Evolutionary conservation across 2,113 vertebrate species (phyloP).

Genomic region (Glaucomys volans): DNA sequence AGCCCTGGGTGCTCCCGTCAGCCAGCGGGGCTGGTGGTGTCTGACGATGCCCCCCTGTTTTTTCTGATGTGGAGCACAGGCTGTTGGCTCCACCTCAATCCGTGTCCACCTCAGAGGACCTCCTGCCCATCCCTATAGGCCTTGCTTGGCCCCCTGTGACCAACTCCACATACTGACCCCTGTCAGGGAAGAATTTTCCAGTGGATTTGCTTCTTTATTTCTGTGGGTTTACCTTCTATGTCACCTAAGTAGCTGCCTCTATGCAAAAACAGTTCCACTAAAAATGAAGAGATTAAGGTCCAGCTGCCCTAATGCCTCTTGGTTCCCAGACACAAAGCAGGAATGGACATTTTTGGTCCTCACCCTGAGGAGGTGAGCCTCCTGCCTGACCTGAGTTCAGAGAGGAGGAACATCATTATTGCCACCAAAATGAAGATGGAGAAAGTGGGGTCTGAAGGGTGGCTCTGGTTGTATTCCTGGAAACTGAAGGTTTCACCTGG

Average conservation of each 20-base stretch:
- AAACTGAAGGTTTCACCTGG: not conserved
- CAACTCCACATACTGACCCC: not conserved
- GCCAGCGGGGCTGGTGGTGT: not conserved
- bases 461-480: not conserved
- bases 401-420: slow-evolving; percentile 19
- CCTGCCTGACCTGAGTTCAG: not conserved
- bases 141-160: not conserved
- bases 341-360: not conserved
- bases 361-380: not conserved
- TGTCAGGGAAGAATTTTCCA: not conserved
- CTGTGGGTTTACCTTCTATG: not conserved
- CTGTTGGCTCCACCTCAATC: not conserved
- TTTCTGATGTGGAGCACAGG: not conserved
- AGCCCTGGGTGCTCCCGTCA: not conserved
- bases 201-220: not conserved
- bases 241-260: not conserved
- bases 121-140: not conserved
- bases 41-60: not conserved
- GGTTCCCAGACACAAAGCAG: not conserved
- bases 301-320: not conserved
- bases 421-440: not conserved
- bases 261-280: not conserved
- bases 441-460: not conserved
- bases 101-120: not conserved
- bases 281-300: slow-evolving; percentile 50